A percentile compares a stretch with the other conserved stretches of the same genome.
Conservation (phyloP, 2,888 invertebrate species). For the Napeogenes sylphis region DNA sequence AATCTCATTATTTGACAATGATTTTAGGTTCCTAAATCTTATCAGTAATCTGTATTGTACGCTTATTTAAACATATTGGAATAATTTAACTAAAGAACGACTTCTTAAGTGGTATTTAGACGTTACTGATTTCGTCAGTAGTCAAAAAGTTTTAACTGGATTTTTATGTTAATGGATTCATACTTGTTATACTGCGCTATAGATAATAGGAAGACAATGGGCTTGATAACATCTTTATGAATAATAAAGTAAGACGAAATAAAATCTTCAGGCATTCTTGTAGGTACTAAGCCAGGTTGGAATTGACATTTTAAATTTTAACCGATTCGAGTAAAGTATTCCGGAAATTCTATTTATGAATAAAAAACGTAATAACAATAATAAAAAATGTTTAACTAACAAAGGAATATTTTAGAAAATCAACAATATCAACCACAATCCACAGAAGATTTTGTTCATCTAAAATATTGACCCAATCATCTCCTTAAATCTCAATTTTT, state of each 20-base stretch:
- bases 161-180: conserved; percentile 21
- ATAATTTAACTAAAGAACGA: conserved; percentile 8
- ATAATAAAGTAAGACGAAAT: not conserved
- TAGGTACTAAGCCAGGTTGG: not conserved
- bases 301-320: not conserved
- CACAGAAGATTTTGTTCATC: too few species aligned
- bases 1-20: conserved; percentile 48
- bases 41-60: conserved; percentile 34
- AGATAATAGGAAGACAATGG: not conserved
- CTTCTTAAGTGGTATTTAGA: conserved; percentile 11
- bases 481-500: too few species aligned
- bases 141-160: conserved; percentile 22
- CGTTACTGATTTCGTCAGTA: conserved; percentile 19
- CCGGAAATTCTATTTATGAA: too few species aligned
- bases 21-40: conserved; percentile 44
- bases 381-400: too few species aligned
- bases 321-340: not conserved
- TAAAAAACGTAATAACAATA: too few species aligned
- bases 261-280: not conserved
- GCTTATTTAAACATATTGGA: conserved; percentile 17
- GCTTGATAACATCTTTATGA: not conserved
- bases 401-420: too few species aligned
- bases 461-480: too few species aligned
- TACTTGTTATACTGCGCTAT: conserved; percentile 5
- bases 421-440: too few species aligned